Conservation (phyloP, 2,888 invertebrate genomes). For the Hypselothyrea guttata region DNA sequence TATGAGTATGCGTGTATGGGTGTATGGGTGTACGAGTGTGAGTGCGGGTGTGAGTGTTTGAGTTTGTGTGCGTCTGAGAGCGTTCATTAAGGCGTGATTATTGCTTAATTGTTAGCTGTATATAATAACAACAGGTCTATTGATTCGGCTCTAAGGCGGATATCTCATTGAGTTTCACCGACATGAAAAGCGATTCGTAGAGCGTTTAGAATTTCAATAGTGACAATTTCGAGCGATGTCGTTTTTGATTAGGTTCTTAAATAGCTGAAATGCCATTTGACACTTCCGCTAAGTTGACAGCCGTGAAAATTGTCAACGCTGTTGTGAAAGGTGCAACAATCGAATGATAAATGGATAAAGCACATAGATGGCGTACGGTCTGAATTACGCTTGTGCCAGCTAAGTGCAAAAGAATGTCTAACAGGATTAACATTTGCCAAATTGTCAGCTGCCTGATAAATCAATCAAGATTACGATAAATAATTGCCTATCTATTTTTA, state of each 20-base stretch:
- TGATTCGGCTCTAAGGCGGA: constrained; percentile 60
- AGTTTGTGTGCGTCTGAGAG: constrained; percentile 29
- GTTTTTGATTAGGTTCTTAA: constrained; percentile 26
- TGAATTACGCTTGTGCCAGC: constrained; percentile 20
- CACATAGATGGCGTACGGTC: constrained; percentile 2
- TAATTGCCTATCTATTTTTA: constrained; percentile 62
- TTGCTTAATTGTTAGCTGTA: constrained; percentile 68
- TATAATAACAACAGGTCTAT: constrained; percentile 50
- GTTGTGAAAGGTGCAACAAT: constrained; percentile 68
- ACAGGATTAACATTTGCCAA: constrained; percentile 63
- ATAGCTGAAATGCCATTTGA: constrained; percentile 45
- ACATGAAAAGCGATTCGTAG: constrained; percentile 9
- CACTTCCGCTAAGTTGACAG: constrained; percentile 79
- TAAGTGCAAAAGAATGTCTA: constrained; percentile 74
- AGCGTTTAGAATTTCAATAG: constrained; percentile 52
- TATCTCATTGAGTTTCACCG: constrained; percentile 52
- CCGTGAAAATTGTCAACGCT: constrained; percentile 71
- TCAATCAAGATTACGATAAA: constrained; percentile 72
- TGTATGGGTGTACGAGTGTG: constrained; percentile 1
- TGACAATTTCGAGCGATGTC: constrained; percentile 34
- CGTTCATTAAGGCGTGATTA: constrained; percentile 73
- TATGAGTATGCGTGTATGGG: not conserved
- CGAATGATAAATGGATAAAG: constrained; percentile 61
- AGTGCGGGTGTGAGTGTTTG: no score
- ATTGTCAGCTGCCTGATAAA: constrained; percentile 56